Evolutionary conservation across 1,140 invertebrate genomes (phyloP), one percentile per base, ranked within the genome.

Genomic region (Neotoxoptera formosana): DNA sequence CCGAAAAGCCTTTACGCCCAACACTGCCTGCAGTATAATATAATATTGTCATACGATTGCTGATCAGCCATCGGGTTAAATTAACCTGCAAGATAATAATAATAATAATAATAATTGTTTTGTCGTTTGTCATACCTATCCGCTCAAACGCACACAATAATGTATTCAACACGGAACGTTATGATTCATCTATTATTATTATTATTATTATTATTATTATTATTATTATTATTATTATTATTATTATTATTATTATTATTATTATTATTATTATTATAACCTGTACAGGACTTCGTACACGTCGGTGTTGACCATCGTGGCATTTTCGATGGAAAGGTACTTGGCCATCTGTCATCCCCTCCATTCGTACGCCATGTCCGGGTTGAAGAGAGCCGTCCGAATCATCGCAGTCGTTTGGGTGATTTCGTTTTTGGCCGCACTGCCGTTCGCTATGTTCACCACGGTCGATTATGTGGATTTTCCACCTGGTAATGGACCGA

Each of bases 321-420:
- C 97, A 41, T 98, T 98, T 95, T 98, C 97, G 0, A 96, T 97
- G 94, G 97, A 98, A 95, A 96, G 98, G 83, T 99, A 99, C 95
- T 95, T 99, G 51, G 98, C 98, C 30, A 99, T 99, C 94, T 99
- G 98, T 94, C 97, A 99, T 95, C 98, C 98, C 0, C 95, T 99
- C 67, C 96, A 97, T 94, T 95, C 97, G 36, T 97, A 98, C 94
- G 97, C 97, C 7, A 97, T 98, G 96, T 97, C 97, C 0, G 97
- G 97, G 14, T 96, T 98, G 67, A 96, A 97, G 84, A 96, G 98
- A 51, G 97, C 98, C 3, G 94, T 98, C n/a, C 96, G 97, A 56
- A 98, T 98, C 87, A 98, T 99, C 86, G 95, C 96, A 4, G 95
- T 96, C 21, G 96, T 98, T 23, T 99, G 98, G 98, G 94, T 97